Percentiles rank a stretch among this genome's conserved stretches.
phyloP scores from a whole-genome alignment of 2,797 vertebrate genomes.

The Ptychobarbus kaznakovi region DNA sequence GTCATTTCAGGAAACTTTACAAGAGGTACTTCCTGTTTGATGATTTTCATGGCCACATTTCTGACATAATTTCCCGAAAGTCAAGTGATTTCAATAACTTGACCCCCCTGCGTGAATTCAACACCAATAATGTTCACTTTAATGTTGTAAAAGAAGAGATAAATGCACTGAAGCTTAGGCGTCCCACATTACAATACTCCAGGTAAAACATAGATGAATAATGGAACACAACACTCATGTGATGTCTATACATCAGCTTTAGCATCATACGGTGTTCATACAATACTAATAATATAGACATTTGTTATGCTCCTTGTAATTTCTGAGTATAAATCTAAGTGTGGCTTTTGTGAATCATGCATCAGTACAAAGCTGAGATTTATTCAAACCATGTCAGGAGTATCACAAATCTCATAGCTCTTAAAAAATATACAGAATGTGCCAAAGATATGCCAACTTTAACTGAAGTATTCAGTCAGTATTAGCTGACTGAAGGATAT shows the following conservation, averaged over 20 bases:
- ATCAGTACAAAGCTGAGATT: background rate
- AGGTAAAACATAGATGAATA: background rate
- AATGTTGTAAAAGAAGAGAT: too few species aligned
- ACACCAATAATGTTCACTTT: too few species aligned
- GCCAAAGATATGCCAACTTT: background rate
- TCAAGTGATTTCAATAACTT: too few species aligned
- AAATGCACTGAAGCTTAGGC: too few species aligned
- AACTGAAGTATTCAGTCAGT: constrained; percentile 1
- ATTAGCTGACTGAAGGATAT: background rate
- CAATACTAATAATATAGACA: background rate
- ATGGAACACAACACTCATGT: background rate
- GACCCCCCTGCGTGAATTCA: too few species aligned
- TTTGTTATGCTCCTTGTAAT: background rate
- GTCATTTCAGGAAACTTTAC: too few species aligned
- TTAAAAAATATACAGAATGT: background rate
- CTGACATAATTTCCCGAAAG: too few species aligned
- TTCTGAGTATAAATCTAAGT: background rate
- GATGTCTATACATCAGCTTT: background rate
- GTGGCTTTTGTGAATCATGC: background rate
- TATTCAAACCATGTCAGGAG: background rate
- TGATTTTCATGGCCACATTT: too few species aligned
- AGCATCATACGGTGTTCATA: background rate
- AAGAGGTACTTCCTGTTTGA: too few species aligned
- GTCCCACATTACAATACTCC: too few species aligned
- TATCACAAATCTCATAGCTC: constrained; percentile 10